Base-by-base conservation (phyloP, 2,797 vertebrate species). In the Poecilia picta region DNA sequence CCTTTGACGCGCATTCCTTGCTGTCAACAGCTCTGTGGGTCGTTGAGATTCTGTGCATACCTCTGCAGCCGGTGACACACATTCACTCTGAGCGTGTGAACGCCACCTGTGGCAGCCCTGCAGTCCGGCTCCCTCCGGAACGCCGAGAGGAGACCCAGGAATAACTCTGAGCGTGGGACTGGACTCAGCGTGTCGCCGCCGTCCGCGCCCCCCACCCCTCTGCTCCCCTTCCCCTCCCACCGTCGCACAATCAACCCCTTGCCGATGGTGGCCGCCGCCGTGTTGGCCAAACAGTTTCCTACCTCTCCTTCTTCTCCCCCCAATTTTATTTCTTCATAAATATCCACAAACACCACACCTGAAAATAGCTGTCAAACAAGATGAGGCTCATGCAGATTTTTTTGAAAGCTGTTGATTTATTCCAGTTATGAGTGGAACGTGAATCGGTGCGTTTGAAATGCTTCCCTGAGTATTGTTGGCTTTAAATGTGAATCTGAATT, bases 81-180 rank as follows among this genome's bases (percentile, higher is more conserved):
- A 53, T 66, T 57, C 68, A 57, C 41, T 46, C n/a, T 36, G 8
- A 76, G 79, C 55, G 82, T 93, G 89, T 89, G 89, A 91, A 86
- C 85, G 82, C 92, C 94, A 93, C 91, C 91, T 93, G 93, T 92
- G 93, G 90, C 87, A 87, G 83, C 80, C 83, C 81, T 57, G 39
- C 55, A 73, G 84, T 72, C 73, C 49, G 78, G 85, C 62, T 59
- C 82, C 78, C 71, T 74, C 55, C 83, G 88, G 88, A 90, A 92
- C 84, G 75, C 79, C 47, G 70, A 87, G 81, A 82, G 84, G 84
- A 75, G 86, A 87, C 87, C 89, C 92, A 93, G 88, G 89, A 93
- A 95, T 94, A 92, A 93, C 91, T 87, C 88, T n/a, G 78, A 88
- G 82, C 74, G 81, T 94, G 89, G 91, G 91, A 93, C 83, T 79